Conservation (phyloP, 1,140 invertebrate species). For the Carposina sasakii region DNA sequence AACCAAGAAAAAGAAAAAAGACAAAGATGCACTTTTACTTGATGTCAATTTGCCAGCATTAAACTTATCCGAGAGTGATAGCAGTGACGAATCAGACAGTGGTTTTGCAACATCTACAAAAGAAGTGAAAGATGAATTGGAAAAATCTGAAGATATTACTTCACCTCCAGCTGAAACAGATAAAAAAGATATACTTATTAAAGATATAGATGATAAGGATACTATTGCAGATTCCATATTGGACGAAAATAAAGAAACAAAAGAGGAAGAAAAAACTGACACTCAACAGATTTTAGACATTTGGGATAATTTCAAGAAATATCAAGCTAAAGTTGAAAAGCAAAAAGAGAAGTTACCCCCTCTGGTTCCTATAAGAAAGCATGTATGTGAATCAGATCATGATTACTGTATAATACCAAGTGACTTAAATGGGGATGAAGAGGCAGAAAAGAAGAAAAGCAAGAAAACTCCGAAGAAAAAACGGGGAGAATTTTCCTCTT, state of each 20-base stretch:
- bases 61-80: constrained; percentile 86
- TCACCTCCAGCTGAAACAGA: constrained; percentile 20
- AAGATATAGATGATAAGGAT: constrained; percentile 21
- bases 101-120: constrained; percentile 42
- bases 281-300: constrained; percentile 76
- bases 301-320: constrained; percentile 87
- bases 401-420: constrained; percentile 76
- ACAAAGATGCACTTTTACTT: constrained; percentile 75
- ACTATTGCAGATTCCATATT: too few species aligned
- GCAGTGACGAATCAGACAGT: constrained; percentile 82
- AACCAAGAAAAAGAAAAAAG: constrained; percentile 75
- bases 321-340: constrained; percentile 73
- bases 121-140: constrained; percentile 39
- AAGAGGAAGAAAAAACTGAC: constrained; percentile 53
- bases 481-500: constrained; percentile 70
- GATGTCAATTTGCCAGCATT: constrained; percentile 82
- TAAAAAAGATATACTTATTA: constrained; percentile 15
- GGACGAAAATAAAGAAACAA: constrained; percentile 62
- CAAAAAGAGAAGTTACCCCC: constrained; percentile 63
- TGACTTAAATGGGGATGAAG: constrained; percentile 56
- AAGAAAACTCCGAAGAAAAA: constrained; percentile 59
- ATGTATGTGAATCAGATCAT: constrained; percentile 78
- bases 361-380: constrained; percentile 62
- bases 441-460: constrained; percentile 62
- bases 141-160: constrained; percentile 54